Conservation (phyloP, 2,797 vertebrate genomes). For the Sebastes jordani region DNA sequence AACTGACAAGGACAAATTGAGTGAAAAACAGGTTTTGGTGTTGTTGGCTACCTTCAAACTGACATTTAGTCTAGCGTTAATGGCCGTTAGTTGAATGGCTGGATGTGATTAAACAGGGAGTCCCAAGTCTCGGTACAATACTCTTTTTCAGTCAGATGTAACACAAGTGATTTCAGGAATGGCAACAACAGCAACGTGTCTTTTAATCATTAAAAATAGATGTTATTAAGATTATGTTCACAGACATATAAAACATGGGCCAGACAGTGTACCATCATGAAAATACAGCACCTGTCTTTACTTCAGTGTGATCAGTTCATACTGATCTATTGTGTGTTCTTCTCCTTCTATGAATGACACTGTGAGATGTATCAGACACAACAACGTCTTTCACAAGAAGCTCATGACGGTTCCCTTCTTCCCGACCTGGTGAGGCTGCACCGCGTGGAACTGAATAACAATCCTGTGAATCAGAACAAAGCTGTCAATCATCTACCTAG, state of each 20-base stretch:
- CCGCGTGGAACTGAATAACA: slow-evolving; percentile 84
- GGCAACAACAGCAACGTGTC: background rate
- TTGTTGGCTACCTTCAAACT: background rate
- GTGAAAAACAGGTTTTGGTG: background rate
- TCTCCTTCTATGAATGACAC: background rate
- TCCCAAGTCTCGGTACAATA: background rate
- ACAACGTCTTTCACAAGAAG: slow-evolving; percentile 82
- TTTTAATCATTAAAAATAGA: background rate
- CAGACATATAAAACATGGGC: background rate
- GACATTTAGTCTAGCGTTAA: background rate
- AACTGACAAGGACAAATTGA: background rate
- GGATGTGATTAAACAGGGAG: background rate
- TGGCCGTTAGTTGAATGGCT: background rate
- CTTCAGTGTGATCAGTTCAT: background rate
- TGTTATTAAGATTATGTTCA: background rate
- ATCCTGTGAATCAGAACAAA: slow-evolving; percentile 80
- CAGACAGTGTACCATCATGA: background rate
- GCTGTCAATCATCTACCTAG: background rate
- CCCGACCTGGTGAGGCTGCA: slow-evolving; percentile 93
- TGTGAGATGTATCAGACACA: background rate
- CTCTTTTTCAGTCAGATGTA: background rate
- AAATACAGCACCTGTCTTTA: background rate
- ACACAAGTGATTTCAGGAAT: background rate
- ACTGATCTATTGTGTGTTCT: background rate
- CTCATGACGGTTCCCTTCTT: slow-evolving; percentile 95